phyloP scores from a whole-genome alignment of 2,888 invertebrate species.

The Carpatolechia fugitivella region DNA sequence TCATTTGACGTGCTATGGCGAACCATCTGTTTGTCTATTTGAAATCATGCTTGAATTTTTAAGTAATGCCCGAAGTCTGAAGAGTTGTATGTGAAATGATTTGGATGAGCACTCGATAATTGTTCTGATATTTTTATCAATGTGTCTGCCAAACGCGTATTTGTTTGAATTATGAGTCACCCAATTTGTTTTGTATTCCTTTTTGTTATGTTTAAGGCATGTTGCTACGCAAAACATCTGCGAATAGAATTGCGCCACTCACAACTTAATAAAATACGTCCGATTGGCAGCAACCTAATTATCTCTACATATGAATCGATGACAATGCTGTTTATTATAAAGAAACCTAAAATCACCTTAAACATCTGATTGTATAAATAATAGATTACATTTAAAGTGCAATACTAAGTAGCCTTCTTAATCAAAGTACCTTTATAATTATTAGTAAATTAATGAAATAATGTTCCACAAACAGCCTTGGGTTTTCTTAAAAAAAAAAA shows the following conservation, averaged over 20 bases:
- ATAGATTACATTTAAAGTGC: neutral
- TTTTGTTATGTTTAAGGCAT: too few species aligned
- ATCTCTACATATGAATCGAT: too few species aligned
- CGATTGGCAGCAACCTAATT: too few species aligned
- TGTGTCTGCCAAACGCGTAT: neutral
- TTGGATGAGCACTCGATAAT: neutral
- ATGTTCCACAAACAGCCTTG: neutral
- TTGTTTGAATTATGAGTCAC: too few species aligned
- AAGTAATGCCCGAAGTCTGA: constrained; percentile 14
- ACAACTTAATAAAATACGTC: too few species aligned
- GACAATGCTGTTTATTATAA: too few species aligned
- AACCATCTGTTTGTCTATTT: neutral
- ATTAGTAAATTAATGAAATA: neutral
- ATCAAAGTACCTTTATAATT: neutral
- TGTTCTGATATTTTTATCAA: neutral
- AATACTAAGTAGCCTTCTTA: neutral
- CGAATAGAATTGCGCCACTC: too few species aligned
- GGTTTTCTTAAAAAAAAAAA: neutral
- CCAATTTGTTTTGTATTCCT: too few species aligned
- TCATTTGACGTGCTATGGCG: constrained; percentile 6
- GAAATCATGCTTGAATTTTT: neutral
- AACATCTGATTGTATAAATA: neutral
- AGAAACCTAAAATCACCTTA: neutral
- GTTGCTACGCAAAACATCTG: too few species aligned
- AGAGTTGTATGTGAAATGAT: neutral